Percentiles rank a stretch among this genome's conserved stretches.
Conservation (phyloP, 2,113 vertebrate genomes). For the Calidris pygmaea region DNA sequence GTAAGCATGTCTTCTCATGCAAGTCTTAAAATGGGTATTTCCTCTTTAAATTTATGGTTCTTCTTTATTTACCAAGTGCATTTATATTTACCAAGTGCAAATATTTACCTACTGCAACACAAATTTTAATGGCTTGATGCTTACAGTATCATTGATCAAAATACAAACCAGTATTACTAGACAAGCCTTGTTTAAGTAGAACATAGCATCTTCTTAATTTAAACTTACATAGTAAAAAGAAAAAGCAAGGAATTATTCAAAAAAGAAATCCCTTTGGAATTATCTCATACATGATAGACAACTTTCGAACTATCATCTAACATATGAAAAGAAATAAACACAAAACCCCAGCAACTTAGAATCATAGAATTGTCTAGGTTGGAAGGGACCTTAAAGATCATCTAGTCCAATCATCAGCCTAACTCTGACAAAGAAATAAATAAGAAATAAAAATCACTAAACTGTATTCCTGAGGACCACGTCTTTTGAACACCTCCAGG, state of each 20-base stretch:
- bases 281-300: neutral
- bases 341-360: fast-evolving
- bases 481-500: no score
- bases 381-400: no score
- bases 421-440: no score
- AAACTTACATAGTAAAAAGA: neutral
- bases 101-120: neutral
- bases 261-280: neutral
- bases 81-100: neutral
- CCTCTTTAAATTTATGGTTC: neutral
- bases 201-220: neutral
- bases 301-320: neutral
- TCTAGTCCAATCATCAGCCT: no score
- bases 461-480: no score
- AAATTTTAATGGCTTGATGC: neutral
- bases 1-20: neutral
- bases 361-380: no score
- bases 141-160: neutral
- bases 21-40: neutral
- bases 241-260: neutral
- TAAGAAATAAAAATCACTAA: no score
- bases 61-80: neutral
- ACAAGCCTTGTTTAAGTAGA: neutral
- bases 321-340: neutral
- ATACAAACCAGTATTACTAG: neutral